Conservation (phyloP, 2,888 invertebrate species). For the Scaptomyza caliginosa region DNA sequence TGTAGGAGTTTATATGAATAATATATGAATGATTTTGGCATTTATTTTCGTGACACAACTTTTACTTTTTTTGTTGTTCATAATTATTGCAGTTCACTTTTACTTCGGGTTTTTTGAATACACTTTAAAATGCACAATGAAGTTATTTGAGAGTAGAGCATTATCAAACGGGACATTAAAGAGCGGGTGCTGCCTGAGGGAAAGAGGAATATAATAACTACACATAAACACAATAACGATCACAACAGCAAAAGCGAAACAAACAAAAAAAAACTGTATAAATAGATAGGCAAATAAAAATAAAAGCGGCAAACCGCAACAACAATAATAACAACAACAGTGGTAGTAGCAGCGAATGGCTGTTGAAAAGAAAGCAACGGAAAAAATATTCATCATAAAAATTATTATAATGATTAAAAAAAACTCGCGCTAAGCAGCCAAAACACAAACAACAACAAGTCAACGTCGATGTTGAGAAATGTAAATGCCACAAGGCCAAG, state of each 20-base stretch:
- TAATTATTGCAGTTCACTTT: constrained; percentile 60
- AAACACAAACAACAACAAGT: constrained; percentile 31
- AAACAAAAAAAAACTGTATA: constrained; percentile 53
- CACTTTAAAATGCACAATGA: constrained; percentile 53
- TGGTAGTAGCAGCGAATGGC: constrained; percentile 40
- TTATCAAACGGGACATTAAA: constrained; percentile 16
- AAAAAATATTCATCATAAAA: constrained; percentile 61
- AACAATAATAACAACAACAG: constrained; percentile 45
- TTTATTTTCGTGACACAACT: constrained; percentile 46
- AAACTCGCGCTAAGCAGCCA: constrained; percentile 44
- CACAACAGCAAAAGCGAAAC: constrained; percentile 38
- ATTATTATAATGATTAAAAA: constrained; percentile 75
- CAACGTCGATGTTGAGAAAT: constrained; percentile 69
- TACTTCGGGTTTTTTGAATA: constrained; percentile 34
- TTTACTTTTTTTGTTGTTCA: constrained; percentile 61
- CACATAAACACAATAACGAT: constrained; percentile 45
- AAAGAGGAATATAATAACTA: constrained; percentile 20
- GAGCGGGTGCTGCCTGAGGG: constrained; percentile 9
- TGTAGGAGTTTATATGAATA: constrained; percentile 22
- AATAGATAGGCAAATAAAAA: constrained; percentile 64
- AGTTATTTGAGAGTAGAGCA: constrained; percentile 28
- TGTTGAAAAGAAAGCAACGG: constrained; percentile 64
- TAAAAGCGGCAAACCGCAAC: constrained; percentile 49
- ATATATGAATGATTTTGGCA: constrained; percentile 25
- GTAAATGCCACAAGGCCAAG: constrained; percentile 80